Conservation (phyloP, 2,113 vertebrate genomes). For the Himantopus leucocephalus region DNA sequence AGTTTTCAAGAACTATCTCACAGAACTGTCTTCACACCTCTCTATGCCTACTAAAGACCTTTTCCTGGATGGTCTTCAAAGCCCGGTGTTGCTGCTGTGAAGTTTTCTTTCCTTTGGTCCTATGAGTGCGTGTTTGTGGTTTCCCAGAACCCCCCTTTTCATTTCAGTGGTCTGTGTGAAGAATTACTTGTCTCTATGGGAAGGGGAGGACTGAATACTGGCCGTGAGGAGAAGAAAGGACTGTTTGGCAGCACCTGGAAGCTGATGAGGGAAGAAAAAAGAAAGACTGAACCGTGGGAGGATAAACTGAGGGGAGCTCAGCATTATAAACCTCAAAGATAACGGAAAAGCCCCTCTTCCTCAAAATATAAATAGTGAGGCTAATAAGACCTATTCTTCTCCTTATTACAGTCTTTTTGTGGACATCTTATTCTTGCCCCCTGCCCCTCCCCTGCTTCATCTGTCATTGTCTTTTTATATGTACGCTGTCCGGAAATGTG, state of each 20-base stretch:
- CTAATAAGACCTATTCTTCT: not conserved
- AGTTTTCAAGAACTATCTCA: not conserved
- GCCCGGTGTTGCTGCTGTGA: not conserved
- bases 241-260: not conserved
- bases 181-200: not conserved
- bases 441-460: constrained; percentile 31
- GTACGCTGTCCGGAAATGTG: constrained; percentile 38
- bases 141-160: not conserved
- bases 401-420: not conserved
- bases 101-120: not conserved
- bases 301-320: not conserved
- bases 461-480: constrained; percentile 66
- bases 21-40: not conserved
- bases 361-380: not conserved
- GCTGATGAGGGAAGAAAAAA: not conserved
- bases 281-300: not conserved
- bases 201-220: not conserved
- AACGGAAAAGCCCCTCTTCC: not conserved
- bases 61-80: not conserved
- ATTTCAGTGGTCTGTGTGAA: not conserved
- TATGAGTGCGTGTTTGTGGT: not conserved
- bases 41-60: not conserved
- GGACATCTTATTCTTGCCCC: not conserved
- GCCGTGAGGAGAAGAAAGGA: not conserved
- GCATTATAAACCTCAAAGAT: not conserved